Percentiles rank a stretch among this genome's conserved stretches.
phyloP scores from a whole-genome alignment of 2,113 vertebrate species.

The Prochilodus magdalenae region DNA sequence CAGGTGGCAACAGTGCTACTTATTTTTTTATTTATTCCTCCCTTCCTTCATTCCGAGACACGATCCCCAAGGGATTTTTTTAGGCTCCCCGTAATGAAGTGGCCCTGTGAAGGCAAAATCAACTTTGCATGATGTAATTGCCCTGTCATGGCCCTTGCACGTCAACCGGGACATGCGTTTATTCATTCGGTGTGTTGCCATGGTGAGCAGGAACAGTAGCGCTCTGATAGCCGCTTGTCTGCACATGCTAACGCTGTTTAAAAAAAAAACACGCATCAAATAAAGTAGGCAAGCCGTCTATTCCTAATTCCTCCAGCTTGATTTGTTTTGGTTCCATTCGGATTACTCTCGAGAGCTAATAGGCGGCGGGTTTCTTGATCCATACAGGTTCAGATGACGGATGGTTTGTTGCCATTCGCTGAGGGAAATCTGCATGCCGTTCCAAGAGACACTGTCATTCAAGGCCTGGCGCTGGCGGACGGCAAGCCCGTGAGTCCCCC shows the following conservation, averaged over 20 bases:
- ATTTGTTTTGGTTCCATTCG: neutral
- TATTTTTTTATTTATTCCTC: no score
- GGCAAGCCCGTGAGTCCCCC: neutral
- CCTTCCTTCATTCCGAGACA: neutral
- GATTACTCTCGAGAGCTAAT: neutral
- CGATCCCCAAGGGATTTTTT: slow-evolving; percentile 24
- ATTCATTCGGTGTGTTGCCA: slow-evolving; percentile 40
- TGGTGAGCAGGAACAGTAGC: slow-evolving; percentile 39
- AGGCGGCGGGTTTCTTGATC: slow-evolving; percentile 4
- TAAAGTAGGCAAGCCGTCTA: slow-evolving; percentile 40
- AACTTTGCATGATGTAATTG: slow-evolving; percentile 48
- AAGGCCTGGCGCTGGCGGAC: neutral
- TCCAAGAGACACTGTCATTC: neutral
- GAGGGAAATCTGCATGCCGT: neutral
- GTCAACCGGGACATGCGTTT: slow-evolving; percentile 36
- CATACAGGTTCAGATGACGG: neutral
- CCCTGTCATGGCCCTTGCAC: slow-evolving; percentile 39
- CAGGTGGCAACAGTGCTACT: neutral
- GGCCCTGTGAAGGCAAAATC: slow-evolving; percentile 39
- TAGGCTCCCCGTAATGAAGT: slow-evolving; percentile 40
- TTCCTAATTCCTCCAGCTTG: neutral
- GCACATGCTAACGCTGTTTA: slow-evolving; percentile 30
- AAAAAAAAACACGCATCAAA: slow-evolving; percentile 30
- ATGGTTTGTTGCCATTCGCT: slow-evolving; percentile 1
- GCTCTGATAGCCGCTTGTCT: slow-evolving; percentile 29